Evolutionary conservation across 2,113 vertebrate genomes (phyloP), one percentile per base, ranked within the genome.

Genomic region (Reinhardtius hippoglossoides): DNA sequence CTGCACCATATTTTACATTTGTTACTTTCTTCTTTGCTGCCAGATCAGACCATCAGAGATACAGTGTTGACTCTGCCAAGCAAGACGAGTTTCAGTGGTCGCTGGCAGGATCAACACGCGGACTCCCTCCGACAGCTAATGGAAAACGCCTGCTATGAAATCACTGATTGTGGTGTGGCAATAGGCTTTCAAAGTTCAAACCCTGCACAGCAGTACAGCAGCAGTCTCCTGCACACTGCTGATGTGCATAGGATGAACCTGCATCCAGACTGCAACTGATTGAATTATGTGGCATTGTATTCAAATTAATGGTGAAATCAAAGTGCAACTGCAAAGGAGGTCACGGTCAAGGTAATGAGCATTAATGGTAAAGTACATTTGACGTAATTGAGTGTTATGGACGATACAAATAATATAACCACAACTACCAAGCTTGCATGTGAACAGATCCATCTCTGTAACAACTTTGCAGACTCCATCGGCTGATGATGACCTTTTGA

Each of bases 81-180:
- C 58, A 18, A 61, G 31, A 21, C 24, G 3, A 13, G 55, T 13
- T 31, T 58, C 21, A 66, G 24, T n/a, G 18, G 10, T 4, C 1
- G 2, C 65, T 59, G 62, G 42, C 48, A 56, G 24, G 15, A 6
- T 58, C 24, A 7, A 18, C 62, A 67, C 10, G 9, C 9, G 18
- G 57, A 46, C 21, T 2, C 55, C 26, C 24, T 13, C 2, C 23
- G 59, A 70, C 65, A 40, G 31, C 46, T 66, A 81, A 81, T 44
- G 65, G 57, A 76, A 69, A 86, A 72, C 77, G 78, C 78, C 68
- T 83, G 9, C 67, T 35, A 59, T 79, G 64, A 81, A 76, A 76
- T 88, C 83, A 81, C n/a, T 67, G 63, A 74, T 14, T 72, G 57
- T 24, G 55, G 18, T 35, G 37, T 0, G 27, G 70, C 76, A 67